Conservation (phyloP, 2,113 vertebrate genomes). For the Dromiciops gliroides region DNA sequence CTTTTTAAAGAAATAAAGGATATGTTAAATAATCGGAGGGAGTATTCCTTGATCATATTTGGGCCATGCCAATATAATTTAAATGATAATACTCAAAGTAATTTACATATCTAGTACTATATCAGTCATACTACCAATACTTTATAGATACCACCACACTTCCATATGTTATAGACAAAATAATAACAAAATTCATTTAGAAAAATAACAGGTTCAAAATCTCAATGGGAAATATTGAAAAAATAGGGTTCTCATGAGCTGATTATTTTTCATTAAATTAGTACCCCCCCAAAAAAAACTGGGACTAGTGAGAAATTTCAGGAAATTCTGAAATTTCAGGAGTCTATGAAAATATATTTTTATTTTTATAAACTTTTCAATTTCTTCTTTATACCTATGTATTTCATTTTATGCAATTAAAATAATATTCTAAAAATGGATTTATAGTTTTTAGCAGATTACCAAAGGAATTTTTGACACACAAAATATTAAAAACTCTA, state of each 20-base stretch:
- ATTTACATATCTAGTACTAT: background rate
- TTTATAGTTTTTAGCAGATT: background rate
- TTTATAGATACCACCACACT: background rate
- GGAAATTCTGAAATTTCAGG: background rate
- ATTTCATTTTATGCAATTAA: background rate
- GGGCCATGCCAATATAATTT: background rate
- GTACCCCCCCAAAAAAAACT: background rate
- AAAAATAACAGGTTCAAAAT: background rate
- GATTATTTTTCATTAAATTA: background rate
- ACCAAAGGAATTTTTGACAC: background rate
- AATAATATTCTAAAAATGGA: background rate
- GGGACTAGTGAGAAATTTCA: too few species aligned
- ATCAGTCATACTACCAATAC: background rate
- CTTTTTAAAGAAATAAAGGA: background rate
- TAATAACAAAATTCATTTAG: background rate
- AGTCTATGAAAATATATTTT: background rate
- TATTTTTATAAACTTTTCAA: background rate
- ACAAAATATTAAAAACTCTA: background rate
- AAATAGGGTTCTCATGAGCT: background rate
- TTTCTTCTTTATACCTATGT: background rate
- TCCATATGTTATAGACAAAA: background rate
- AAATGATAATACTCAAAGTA: background rate
- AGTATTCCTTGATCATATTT: background rate
- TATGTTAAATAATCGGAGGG: background rate
- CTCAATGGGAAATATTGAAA: background rate